These are phyloP conservation scores for Anguilla rostrata DNA, from an alignment of 2,113 vertebrate species.

Conservation along the genomic window DNA sequence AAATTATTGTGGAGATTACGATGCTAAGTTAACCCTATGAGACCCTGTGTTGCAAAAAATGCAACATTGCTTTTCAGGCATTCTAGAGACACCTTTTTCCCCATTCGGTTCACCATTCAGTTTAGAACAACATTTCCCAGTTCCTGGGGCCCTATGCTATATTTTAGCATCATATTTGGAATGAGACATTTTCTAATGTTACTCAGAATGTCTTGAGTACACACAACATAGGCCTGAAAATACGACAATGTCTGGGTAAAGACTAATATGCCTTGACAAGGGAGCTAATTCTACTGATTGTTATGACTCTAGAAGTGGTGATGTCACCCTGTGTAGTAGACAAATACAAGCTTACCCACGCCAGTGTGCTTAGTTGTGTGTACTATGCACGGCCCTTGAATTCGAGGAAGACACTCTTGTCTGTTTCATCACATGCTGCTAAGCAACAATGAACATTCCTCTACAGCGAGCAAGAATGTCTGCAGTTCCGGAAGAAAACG, in stretches of 20 bases:
- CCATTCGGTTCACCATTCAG: no score
- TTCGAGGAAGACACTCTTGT: neutral
- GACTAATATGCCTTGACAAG: neutral
- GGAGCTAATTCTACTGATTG: neutral
- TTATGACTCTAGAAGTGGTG: neutral
- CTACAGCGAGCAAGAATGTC: no score
- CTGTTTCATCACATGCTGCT: neutral
- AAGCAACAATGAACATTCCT: neutral
- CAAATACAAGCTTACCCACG: neutral
- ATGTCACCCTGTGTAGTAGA: neutral
- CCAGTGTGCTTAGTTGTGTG: neutral
- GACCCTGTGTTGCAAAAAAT: no score
- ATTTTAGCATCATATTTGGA: no score
- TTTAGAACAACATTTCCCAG: no score
- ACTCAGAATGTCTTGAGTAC: no score
- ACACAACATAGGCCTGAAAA: no score
- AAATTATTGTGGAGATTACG: neutral
- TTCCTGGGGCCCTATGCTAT: no score
- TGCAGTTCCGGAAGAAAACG: no score
- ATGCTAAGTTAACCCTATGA: neutral
- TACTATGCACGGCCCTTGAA: neutral
- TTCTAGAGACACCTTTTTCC: no score
- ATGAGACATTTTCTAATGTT: no score
- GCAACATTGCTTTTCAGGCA: no score
- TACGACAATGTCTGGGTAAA: neutral